Percentiles rank a stretch among this genome's conserved stretches.
phyloP scores from a whole-genome alignment of 1,140 invertebrate genomes.

The Nasonia vitripennis region DNA sequence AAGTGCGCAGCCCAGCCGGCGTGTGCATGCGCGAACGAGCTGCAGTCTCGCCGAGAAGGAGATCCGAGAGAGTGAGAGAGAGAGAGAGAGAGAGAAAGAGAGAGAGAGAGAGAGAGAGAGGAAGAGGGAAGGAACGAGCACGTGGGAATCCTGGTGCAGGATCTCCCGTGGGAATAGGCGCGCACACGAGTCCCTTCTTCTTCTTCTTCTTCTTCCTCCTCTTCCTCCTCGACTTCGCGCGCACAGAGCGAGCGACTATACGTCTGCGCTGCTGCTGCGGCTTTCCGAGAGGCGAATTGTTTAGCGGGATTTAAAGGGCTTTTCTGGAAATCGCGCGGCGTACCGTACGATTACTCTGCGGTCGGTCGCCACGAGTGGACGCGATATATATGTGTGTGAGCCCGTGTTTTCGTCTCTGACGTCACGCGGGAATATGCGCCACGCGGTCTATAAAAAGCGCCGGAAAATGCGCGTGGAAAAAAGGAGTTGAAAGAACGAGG shows the following conservation, averaged over 20 bases:
- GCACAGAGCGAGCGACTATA: neutral
- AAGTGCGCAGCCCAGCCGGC: slow-evolving; percentile 43
- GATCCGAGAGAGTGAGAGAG: neutral
- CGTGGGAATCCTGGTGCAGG: slow-evolving; percentile 37
- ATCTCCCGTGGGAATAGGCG: slow-evolving; percentile 47
- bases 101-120: slow-evolving; percentile 12
- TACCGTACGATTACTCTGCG: neutral
- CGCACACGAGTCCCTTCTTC: slow-evolving; percentile 37
- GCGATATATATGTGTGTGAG: neutral
- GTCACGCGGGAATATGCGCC: slow-evolving; percentile 17
- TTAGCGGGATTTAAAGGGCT: neutral
- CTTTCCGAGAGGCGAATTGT: neutral
- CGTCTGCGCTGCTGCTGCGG: slow-evolving; percentile 7
- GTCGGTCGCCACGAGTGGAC: neutral
- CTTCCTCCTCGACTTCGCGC: neutral
- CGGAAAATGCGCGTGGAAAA: slow-evolving; percentile 38
- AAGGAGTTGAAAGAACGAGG: slow-evolving; percentile 33
- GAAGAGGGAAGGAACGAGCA: neutral
- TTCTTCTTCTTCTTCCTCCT: neutral
- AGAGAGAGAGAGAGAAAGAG: slow-evolving; percentile 13
- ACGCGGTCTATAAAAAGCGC: slow-evolving; percentile 42
- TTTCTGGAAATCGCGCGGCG: neutral
- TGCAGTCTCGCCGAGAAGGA: slow-evolving; percentile 22
- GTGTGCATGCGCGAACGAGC: neutral
- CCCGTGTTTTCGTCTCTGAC: neutral